Conservation (phyloP, 2,113 vertebrate genomes). For the Camelus dromedarius region DNA sequence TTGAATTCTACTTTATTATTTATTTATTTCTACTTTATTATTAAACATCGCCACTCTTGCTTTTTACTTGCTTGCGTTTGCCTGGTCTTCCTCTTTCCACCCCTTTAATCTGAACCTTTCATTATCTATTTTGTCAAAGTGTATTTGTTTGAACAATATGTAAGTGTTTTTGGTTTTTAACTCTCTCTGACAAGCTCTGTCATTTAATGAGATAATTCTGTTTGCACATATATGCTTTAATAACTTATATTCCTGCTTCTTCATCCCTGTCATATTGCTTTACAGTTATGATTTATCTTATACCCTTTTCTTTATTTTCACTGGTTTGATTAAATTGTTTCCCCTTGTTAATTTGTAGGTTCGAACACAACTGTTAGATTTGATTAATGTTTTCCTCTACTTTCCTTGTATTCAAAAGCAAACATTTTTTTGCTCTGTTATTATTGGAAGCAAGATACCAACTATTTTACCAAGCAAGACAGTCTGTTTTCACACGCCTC, state of each 20-base stretch:
- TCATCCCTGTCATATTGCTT: neutral
- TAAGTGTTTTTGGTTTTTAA: neutral
- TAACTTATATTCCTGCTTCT: neutral
- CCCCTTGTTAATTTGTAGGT: neutral
- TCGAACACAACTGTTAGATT: neutral
- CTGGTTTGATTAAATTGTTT: neutral
- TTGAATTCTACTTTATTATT: neutral
- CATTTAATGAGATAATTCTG: neutral
- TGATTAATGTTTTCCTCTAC: neutral
- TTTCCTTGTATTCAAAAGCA: neutral
- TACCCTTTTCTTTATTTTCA: neutral
- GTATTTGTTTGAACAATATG: neutral
- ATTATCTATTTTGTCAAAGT: neutral
- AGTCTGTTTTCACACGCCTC: neutral
- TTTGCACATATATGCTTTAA: neutral
- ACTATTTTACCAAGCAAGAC: neutral
- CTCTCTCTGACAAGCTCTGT: neutral
- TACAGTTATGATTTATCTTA: neutral
- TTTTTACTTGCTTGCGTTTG: constrained; percentile 3
- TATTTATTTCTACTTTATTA: neutral
- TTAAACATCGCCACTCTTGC: neutral
- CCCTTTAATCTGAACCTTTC: neutral
- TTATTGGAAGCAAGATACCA: neutral
- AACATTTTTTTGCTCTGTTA: neutral
- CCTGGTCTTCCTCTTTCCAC: neutral